A percentile compares a stretch with the other conserved stretches of the same genome.
These are phyloP conservation scores for Drosophila nr. perissopoda DNA, from an alignment of 2,888 invertebrate species.

Conservation along the genomic window DNA sequence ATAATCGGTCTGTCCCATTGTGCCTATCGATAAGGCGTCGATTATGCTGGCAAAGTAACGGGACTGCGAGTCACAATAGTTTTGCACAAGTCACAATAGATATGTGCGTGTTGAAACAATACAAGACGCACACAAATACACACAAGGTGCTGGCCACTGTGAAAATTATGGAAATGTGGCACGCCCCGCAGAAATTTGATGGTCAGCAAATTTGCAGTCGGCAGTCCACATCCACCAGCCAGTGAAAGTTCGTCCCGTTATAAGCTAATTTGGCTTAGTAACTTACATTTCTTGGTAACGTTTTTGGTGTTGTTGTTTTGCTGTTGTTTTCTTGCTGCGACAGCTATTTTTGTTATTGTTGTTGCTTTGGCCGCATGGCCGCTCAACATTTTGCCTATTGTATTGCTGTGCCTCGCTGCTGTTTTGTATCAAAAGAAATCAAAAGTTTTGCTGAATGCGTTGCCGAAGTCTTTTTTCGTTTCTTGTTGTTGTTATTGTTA, in stretches of 20 bases:
- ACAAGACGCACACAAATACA: neutral
- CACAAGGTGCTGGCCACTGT: constrained; percentile 22
- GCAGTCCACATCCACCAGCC: constrained; percentile 40
- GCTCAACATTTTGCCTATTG: constrained; percentile 52
- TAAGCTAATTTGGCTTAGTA: constrained; percentile 78
- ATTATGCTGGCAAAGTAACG: constrained; percentile 23
- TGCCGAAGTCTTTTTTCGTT: constrained; percentile 27
- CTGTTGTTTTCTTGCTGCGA: constrained; percentile 22
- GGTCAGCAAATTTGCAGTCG: constrained; percentile 20
- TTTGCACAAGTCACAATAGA: constrained; percentile 7
- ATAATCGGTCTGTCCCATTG: neutral
- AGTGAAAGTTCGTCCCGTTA: constrained; percentile 79
- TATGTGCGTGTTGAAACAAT: neutral
- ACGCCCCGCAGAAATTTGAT: constrained; percentile 46
- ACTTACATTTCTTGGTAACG: constrained; percentile 64
- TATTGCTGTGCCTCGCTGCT: constrained; percentile 19
- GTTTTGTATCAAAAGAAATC: constrained; percentile 65
- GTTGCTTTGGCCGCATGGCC: constrained; percentile 53
- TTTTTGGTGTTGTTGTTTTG: constrained; percentile 29
- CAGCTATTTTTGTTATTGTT: constrained; percentile 16
- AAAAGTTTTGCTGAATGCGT: constrained; percentile 63
- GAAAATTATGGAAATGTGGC: constrained; percentile 52
- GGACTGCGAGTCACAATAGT: constrained; percentile 18
- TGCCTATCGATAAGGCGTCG: constrained; percentile 39
- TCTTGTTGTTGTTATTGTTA: constrained; percentile 33